A percentile compares a stretch with the other conserved stretches of the same genome.
These are phyloP conservation scores for Percopsis omiscomaycus DNA, from an alignment of 2,797 vertebrate species.

Conservation along the genomic window DNA sequence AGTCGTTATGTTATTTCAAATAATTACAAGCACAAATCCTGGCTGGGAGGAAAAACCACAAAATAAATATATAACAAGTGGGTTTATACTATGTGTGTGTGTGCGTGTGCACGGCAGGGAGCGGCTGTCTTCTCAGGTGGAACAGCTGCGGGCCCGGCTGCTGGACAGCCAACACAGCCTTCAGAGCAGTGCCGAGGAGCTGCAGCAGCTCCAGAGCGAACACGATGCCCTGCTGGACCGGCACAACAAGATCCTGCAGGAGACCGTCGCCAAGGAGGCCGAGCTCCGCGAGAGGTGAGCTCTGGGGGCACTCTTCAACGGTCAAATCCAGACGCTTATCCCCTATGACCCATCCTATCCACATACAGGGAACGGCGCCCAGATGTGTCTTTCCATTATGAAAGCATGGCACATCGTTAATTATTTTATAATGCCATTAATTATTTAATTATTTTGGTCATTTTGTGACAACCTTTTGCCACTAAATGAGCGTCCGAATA, in stretches of 20 bases:
- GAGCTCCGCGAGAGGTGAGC: slow-evolving; percentile 91
- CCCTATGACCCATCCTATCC: too few relatives aligned
- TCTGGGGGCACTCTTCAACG: neutral
- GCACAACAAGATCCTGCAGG: slow-evolving; percentile 96
- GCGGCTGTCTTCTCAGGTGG: slow-evolving; percentile 82
- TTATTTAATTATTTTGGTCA: too few relatives aligned
- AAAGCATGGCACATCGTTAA: too few relatives aligned
- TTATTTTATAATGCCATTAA: too few relatives aligned
- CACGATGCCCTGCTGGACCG: slow-evolving; percentile 92
- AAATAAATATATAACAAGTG: neutral
- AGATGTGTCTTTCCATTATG: too few relatives aligned
- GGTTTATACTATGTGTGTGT: neutral
- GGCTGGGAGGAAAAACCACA: neutral
- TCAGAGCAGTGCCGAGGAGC: slow-evolving; percentile 80
- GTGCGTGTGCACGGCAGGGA: slow-evolving; percentile 75
- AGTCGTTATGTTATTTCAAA: too few relatives aligned
- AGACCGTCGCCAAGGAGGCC: slow-evolving; percentile 90
- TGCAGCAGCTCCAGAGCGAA: slow-evolving; percentile 87
- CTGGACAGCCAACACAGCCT: slow-evolving; percentile 87
- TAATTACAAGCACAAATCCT: too few relatives aligned
- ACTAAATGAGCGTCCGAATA: too few relatives aligned
- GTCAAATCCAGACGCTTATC: too few relatives aligned
- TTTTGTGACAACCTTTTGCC: too few relatives aligned
- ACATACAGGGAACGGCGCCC: too few relatives aligned
- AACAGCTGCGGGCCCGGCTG: slow-evolving; percentile 86